Evolutionary conservation across 2,888 invertebrate species (phyloP).

Genomic region (Euplagia quadripunctaria): DNA sequence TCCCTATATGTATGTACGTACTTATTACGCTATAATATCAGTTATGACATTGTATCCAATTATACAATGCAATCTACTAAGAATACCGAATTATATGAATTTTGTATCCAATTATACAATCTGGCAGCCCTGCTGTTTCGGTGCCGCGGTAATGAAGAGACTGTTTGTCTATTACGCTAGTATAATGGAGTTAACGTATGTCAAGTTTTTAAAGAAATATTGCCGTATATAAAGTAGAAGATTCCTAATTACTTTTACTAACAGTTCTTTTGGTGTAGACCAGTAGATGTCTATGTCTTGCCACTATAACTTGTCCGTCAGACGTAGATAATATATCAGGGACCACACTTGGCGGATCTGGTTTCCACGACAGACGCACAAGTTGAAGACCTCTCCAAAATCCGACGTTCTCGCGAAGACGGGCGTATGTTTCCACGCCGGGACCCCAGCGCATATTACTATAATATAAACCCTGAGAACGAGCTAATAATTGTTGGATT

Average conservation of each 20-base stretch:
- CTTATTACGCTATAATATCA: no score
- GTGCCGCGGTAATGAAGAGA: no score
- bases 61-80: no score
- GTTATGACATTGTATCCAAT: no score
- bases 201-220: no score
- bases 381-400: slow-evolving; percentile 84
- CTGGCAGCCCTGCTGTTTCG: no score
- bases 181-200: no score
- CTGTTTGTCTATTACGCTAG: no score
- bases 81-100: no score
- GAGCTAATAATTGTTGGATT: background rate
- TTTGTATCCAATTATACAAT: no score
- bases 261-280: slow-evolving; percentile 48
- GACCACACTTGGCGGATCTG: slow-evolving; percentile 58
- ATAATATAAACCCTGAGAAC: slow-evolving; percentile 5
- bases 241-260: slow-evolving; percentile 32
- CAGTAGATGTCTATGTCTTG: slow-evolving; percentile 62
- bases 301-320: slow-evolving; percentile 54
- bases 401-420: slow-evolving; percentile 84
- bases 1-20: no score
- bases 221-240: no score
- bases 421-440: slow-evolving; percentile 79
- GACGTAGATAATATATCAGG: slow-evolving; percentile 61
- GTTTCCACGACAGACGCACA: slow-evolving; percentile 77
- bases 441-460: slow-evolving; percentile 86